These are phyloP conservation scores for Heliconius charithonia DNA, from an alignment of 2,888 invertebrate species.

Conservation along the genomic window DNA sequence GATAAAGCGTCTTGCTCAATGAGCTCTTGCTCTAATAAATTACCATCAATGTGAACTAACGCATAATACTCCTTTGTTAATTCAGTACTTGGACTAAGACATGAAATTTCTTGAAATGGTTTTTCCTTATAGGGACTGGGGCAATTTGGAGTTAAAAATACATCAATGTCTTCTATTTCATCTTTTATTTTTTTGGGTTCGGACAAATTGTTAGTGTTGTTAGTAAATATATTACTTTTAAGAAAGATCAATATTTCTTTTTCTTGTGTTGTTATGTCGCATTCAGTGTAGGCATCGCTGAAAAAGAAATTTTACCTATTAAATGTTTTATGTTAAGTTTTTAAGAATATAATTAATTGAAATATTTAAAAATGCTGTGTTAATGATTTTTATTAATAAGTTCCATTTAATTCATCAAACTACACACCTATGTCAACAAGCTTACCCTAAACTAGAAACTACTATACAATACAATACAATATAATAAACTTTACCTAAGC, in stretches of 20 bases:
- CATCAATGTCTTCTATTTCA: slow-evolving; percentile 69
- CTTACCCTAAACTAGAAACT: background rate
- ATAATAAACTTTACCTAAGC: too few relatives aligned
- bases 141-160: slow-evolving; percentile 77
- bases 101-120: slow-evolving; percentile 58
- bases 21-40: slow-evolving; percentile 77
- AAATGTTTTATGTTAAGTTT: background rate
- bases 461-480: too few relatives aligned
- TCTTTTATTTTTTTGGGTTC: slow-evolving; percentile 57
- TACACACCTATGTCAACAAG: background rate
- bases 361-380: background rate
- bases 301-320: slow-evolving; percentile 49
- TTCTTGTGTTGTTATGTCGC: slow-evolving; percentile 77
- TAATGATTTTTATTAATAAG: background rate
- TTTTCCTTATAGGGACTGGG: slow-evolving; percentile 68
- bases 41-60: slow-evolving; percentile 68
- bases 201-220: slow-evolving; percentile 44
- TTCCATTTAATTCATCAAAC: background rate
- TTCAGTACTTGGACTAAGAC: slow-evolving; percentile 73
- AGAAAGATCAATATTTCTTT: slow-evolving; percentile 75
- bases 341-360: background rate
- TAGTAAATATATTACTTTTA: slow-evolving; percentile 58
- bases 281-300: slow-evolving; percentile 81
- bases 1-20: slow-evolving; percentile 81
- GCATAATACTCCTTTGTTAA: slow-evolving; percentile 75